These are phyloP conservation scores for Ichneumon xanthorius DNA, from an alignment of 2,888 invertebrate genomes.

Conservation along the genomic window DNA sequence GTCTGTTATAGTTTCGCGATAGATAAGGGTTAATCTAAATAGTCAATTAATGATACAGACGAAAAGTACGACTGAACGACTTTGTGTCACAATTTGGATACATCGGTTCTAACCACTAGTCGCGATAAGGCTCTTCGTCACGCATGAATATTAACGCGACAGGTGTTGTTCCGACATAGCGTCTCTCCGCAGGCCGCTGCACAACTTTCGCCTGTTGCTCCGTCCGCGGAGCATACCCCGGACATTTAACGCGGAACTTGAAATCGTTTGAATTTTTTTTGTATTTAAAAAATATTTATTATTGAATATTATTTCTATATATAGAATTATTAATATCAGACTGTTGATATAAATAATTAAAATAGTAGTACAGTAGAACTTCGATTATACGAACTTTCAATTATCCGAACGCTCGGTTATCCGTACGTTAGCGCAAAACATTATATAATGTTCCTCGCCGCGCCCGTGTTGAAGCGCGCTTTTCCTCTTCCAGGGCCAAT, in stretches of 20 bases:
- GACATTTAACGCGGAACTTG: not conserved
- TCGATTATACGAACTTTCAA: no score
- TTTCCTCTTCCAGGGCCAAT: no score
- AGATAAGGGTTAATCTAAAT: not conserved
- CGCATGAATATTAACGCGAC: constrained; percentile 42
- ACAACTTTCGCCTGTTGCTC: constrained; percentile 14
- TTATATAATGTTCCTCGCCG: no score
- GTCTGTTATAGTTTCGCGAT: not conserved
- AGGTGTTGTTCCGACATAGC: constrained; percentile 43
- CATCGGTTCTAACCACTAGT: constrained; percentile 24
- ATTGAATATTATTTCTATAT: not conserved
- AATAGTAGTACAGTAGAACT: no score
- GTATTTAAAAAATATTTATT: not conserved
- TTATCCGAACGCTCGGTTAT: no score
- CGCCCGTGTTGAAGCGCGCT: no score
- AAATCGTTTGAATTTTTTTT: not conserved
- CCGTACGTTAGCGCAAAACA: no score
- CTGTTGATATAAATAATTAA: no score
- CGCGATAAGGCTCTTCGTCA: constrained; percentile 32
- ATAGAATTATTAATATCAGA: no score
- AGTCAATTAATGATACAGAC: not conserved
- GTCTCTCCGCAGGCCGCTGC: not conserved
- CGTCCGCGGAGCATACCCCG: not conserved
- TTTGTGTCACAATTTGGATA: constrained; percentile 1
- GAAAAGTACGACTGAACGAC: constrained; percentile 2